Evolutionary conservation across 35 echinoderm and acorn worm species (phyloP).

Genomic region (Patiria miniata): DNA sequence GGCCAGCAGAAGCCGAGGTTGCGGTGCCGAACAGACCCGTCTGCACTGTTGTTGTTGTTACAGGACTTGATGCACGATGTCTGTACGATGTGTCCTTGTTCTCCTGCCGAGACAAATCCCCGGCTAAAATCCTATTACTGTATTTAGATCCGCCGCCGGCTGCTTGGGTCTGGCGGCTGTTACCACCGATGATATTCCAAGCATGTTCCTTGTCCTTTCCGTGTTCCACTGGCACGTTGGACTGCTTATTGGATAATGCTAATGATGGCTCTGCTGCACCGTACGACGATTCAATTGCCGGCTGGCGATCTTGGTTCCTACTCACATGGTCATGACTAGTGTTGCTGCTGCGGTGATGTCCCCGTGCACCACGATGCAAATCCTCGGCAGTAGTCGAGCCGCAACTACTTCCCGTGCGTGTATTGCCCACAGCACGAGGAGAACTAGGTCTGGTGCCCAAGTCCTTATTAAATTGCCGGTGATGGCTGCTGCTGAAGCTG

Average conservation of each 20-base stretch:
- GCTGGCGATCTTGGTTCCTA: not conserved
- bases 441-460: not conserved
- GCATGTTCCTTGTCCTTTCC: conserved; percentile 27
- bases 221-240: conserved; percentile 13
- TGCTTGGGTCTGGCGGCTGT: conserved; percentile 29
- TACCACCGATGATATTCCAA: conserved; percentile 25
- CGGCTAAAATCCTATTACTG: conserved; percentile 30
- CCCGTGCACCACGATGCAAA: not conserved
- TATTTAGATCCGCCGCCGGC: conserved; percentile 25
- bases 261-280: not conserved
- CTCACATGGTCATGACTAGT: not conserved
- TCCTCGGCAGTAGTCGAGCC: not conserved
- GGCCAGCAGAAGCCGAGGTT: conserved; percentile 10
- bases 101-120: conserved; percentile 11
- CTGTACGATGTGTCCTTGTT: conserved; percentile 24
- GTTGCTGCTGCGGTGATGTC: not conserved
- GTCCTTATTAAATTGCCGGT: conserved; percentile 18
- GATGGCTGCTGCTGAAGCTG: not conserved
- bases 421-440: conserved; percentile 6
- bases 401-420: conserved; percentile 20
- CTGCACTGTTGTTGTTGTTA: conserved; percentile 9
- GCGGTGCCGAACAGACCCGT: not conserved
- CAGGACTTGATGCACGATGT: not conserved
- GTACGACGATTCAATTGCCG: not conserved
- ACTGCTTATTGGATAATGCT: conserved; percentile 31